These are phyloP conservation scores for Drosophila jambulina DNA, from an alignment of 1,140 invertebrate genomes.

Conservation along the genomic window DNA sequence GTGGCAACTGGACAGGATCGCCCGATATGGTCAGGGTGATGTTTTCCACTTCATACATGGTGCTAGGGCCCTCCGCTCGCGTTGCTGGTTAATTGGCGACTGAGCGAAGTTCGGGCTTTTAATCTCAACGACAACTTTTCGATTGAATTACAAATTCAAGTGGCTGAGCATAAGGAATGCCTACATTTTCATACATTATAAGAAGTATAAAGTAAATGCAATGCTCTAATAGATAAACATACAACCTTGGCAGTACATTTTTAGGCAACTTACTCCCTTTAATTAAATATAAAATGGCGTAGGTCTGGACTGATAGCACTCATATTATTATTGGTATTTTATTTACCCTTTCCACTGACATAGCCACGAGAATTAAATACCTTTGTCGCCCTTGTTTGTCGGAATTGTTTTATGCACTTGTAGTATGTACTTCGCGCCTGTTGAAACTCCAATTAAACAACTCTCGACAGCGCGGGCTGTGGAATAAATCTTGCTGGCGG, in stretches of 20 bases:
- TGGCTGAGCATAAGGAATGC: not conserved
- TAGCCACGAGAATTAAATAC: not conserved
- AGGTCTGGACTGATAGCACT: not conserved
- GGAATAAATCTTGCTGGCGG: slow-evolving; percentile 23
- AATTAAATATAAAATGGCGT: not conserved
- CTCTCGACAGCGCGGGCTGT: slow-evolving; percentile 11
- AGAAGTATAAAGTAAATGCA: not conserved
- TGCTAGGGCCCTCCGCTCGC: not conserved
- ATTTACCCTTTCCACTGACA: not conserved
- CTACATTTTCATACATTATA: slow-evolving; percentile 4
- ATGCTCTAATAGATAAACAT: not conserved
- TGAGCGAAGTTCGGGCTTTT: not conserved
- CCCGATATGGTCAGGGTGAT: slow-evolving; percentile 12
- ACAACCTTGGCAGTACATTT: not conserved
- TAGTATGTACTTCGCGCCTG: slow-evolving; percentile 19
- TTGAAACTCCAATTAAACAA: slow-evolving; percentile 31
- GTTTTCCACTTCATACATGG: slow-evolving; percentile 1
- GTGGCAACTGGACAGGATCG: slow-evolving; percentile 83
- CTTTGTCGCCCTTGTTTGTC: not conserved
- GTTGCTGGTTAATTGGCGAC: not conserved
- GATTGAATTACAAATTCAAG: slow-evolving; percentile 20
- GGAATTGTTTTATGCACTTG: slow-evolving; percentile 15
- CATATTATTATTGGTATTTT: not conserved
- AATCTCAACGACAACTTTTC: not conserved
- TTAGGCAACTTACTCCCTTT: not conserved